Conservation (phyloP, 1,140 invertebrate species). For the Lasioglossum baleicum region DNA sequence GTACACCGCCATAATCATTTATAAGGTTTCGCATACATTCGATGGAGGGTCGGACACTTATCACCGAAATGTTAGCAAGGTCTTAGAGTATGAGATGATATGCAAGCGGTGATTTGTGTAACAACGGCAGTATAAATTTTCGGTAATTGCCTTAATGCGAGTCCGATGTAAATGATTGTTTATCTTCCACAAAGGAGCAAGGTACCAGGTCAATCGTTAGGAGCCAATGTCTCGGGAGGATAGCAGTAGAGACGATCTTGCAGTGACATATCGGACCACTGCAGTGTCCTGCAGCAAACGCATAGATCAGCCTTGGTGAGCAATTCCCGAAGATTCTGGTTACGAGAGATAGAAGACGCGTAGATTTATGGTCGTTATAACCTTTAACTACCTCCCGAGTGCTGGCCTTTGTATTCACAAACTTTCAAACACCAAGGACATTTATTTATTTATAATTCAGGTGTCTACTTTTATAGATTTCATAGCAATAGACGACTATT, state of each 20-base stretch:
- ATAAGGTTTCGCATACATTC: background rate
- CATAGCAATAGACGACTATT: too few species aligned
- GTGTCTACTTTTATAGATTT: too few species aligned
- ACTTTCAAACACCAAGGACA: background rate
- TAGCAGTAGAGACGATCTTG: conserved; percentile 44
- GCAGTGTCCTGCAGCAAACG: conserved; percentile 54
- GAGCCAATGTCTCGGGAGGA: conserved; percentile 54
- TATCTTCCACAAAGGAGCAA: conserved; percentile 36
- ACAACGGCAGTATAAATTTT: conserved; percentile 14
- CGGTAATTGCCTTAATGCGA: conserved; percentile 36
- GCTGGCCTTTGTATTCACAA: background rate
- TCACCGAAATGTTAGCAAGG: background rate
- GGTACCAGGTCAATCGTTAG: conserved; percentile 50
- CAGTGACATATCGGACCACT: conserved; percentile 56
- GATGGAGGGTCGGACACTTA: background rate
- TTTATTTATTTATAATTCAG: too few species aligned
- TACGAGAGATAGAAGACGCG: conserved; percentile 22
- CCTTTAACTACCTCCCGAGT: background rate
- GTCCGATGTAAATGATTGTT: conserved; percentile 36
- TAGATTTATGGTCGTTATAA: conserved; percentile 31
- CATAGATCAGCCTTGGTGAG: conserved; percentile 43
- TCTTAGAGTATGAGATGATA: background rate
- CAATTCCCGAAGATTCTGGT: conserved; percentile 51
- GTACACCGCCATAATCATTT: background rate
- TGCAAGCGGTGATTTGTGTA: background rate